Conservation (phyloP, 2,888 invertebrate genomes). For the Acanthacorydalis orientalis region DNA sequence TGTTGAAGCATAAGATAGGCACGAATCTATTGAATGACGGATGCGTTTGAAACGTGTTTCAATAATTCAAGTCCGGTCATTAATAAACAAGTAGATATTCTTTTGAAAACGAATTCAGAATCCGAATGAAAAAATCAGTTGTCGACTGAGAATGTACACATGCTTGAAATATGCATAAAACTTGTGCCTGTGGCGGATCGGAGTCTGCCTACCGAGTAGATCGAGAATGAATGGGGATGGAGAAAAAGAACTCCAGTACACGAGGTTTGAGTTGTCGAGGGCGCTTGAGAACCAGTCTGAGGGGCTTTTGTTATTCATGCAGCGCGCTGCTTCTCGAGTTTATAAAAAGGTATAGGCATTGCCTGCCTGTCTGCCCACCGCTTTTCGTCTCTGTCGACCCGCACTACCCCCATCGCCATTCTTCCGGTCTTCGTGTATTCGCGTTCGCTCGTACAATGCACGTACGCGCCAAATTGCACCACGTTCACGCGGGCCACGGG, state of each 20-base stretch:
- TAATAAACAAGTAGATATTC: too few relatives aligned
- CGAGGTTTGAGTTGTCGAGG: not conserved
- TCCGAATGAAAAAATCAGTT: not conserved
- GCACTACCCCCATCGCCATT: constrained; percentile 9
- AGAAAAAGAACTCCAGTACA: not conserved
- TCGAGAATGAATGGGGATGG: not conserved
- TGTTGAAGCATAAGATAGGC: too few relatives aligned
- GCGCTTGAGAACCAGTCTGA: constrained; percentile 1
- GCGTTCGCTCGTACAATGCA: not conserved
- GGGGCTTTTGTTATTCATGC: constrained; percentile 24
- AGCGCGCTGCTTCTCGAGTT: constrained; percentile 17
- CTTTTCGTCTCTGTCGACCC: constrained; percentile 12
- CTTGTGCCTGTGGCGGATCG: constrained; percentile 7
- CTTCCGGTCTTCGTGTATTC: not conserved
- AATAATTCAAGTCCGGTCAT: too few relatives aligned
- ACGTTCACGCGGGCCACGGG: not conserved
- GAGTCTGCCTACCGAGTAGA: too few relatives aligned
- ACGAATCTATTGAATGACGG: too few relatives aligned
- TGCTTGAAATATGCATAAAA: constrained; percentile 18
- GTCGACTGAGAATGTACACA: not conserved
- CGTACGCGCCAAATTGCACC: not conserved
- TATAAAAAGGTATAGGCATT: constrained; percentile 18
- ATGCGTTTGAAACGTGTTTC: too few relatives aligned
- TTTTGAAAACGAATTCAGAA: too few relatives aligned
- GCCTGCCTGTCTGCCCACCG: constrained; percentile 9